Base-by-base conservation (phyloP, 2,888 invertebrate genomes). In the Eilema sororculum region DNA sequence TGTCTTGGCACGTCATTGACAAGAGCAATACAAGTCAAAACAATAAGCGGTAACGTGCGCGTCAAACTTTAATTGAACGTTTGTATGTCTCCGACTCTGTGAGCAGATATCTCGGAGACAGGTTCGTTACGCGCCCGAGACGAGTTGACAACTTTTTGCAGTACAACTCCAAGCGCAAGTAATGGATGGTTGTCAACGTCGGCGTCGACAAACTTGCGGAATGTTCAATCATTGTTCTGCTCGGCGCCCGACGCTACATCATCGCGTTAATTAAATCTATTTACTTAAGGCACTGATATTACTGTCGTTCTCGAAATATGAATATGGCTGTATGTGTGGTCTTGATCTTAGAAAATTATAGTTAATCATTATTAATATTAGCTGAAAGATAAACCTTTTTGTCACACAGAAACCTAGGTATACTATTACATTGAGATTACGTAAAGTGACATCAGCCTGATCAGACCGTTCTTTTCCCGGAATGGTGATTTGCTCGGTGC, bases 141-240 rank as follows among this genome's bases (percentile, higher is more conserved):
- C 33, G 65, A 69, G 59, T 57, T 28, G 28, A 60, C 37, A 67
- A 71, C 67, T 80, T 82, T 78, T 81, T 82, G 78, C 72, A 69
- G 70, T 68, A 64, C 64, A 71, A 71, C 73, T 66, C 33, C 71
- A 74, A 78, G 75, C 72, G 69, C 73, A 70, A 72, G 72, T 75
- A 80, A 85, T 85, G 80, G 81, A 84, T 81, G 73, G 79, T 71
- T 65, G 52, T 67, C 64, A 30, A 65, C 59, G 52, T 22, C 24
- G 37, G 59, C 24, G 57, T 71, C 68, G 69, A 70, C 73, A 73
- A 83, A 83, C 78, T 84, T 83, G 74, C 69, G 79, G 82, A 79
- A 82, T 84, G 84, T 80, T 86, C 84, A 80, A 85, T 86, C 86
- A 84, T 78, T 84, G 86, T 78, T 81, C 70, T 64, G 75, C 46